A percentile compares a stretch with the other conserved stretches of the same genome.
Conservation (phyloP, 2,113 vertebrate genomes). For the Motacilla tschutschensis region DNA sequence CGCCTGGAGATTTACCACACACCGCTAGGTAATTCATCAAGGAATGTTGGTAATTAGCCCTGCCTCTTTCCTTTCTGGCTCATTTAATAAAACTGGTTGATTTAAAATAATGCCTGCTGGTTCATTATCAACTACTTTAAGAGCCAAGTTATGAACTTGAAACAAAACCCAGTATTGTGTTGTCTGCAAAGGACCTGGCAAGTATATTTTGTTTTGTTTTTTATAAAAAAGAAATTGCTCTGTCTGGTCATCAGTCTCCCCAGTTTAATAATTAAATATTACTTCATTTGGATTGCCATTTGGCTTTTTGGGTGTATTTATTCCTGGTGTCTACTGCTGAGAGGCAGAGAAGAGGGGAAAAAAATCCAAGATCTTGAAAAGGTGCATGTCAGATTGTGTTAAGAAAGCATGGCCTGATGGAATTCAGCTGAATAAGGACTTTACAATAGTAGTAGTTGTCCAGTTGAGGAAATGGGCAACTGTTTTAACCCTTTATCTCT, state of each 20-base stretch:
- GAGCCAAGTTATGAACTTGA: constrained; percentile 69
- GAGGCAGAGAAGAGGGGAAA: not conserved
- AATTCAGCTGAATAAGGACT: constrained; percentile 60
- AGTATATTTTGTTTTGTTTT: not conserved
- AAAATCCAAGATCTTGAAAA: constrained; percentile 9
- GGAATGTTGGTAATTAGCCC: constrained; percentile 92
- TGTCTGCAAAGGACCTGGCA: constrained; percentile 36
- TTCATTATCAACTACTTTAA: constrained; percentile 85
- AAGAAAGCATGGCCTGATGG: constrained; percentile 63
- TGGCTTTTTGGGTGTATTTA: constrained; percentile 29
- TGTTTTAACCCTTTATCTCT: constrained; percentile 35
- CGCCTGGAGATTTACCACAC: constrained; percentile 88
- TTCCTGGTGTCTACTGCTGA: constrained; percentile 28
- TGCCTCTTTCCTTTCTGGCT: constrained; percentile 86
- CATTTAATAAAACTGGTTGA: constrained; percentile 80
- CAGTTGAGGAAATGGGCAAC: constrained; percentile 3
- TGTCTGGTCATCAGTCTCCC: not conserved
- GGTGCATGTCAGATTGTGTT: constrained; percentile 51
- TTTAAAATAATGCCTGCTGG: constrained; percentile 86
- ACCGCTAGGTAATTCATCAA: constrained; percentile 90
- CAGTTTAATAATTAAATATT: constrained; percentile 44
- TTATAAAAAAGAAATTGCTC: not conserved
- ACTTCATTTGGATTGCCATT: constrained; percentile 47
- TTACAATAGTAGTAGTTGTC: constrained; percentile 26
- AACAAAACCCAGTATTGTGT: constrained; percentile 76